These are phyloP conservation scores for Aporophyla lueneburgensis DNA, from an alignment of 2,888 invertebrate genomes.

Conservation along the genomic window DNA sequence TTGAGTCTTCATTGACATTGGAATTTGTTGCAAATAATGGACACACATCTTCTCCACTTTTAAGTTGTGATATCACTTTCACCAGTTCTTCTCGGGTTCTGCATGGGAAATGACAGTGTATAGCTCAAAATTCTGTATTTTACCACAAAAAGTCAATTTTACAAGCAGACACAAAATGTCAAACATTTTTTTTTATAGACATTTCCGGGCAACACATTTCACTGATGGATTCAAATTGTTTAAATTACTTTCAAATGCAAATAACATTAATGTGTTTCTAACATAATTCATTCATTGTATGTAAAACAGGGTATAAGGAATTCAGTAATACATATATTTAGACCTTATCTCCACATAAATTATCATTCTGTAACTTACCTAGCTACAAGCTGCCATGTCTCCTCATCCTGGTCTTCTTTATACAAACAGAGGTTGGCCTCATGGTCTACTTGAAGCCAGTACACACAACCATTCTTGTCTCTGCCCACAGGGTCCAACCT, in stretches of 20 bases:
- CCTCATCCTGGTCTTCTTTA: slow-evolving; percentile 98
- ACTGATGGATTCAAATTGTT: background rate
- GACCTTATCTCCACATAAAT: slow-evolving; percentile 8
- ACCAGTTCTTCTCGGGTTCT: slow-evolving; percentile 96
- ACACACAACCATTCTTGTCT: slow-evolving; percentile 97
- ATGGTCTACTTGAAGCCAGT: slow-evolving; percentile 98
- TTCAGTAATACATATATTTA: slow-evolving; percentile 4
- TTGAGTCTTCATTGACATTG: slow-evolving; percentile 86
- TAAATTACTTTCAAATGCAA: slow-evolving; percentile 25
- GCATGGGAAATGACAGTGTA: slow-evolving; percentile 66
- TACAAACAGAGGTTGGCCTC: slow-evolving; percentile 97
- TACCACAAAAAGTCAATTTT: no score
- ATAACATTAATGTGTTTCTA: slow-evolving; percentile 12
- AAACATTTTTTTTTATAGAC: background rate
- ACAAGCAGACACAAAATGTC: background rate
- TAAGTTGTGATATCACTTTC: slow-evolving; percentile 94
- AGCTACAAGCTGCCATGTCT: slow-evolving; percentile 98
- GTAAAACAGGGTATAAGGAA: slow-evolving; percentile 29
- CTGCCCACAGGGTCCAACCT: slow-evolving; percentile 97
- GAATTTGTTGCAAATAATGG: slow-evolving; percentile 78
- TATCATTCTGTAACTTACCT: slow-evolving; percentile 87
- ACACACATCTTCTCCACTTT: slow-evolving; percentile 93
- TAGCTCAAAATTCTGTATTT: no score
- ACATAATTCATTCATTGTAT: slow-evolving; percentile 36
- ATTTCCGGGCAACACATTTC: background rate